Conservation (phyloP, 1,140 invertebrate species). For the Branchinecta lynchi region DNA sequence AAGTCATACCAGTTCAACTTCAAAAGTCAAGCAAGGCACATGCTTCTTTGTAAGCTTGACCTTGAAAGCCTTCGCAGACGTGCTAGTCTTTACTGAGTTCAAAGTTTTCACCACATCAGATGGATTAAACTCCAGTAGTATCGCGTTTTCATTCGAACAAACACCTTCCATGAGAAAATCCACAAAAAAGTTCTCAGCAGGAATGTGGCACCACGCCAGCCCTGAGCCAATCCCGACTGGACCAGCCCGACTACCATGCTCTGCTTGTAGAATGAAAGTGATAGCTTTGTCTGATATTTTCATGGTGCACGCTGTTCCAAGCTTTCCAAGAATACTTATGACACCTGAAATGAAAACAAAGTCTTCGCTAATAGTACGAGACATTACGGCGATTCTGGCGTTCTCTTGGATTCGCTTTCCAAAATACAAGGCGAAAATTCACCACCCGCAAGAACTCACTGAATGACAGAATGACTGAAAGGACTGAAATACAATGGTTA, state of each 20-base stretch:
- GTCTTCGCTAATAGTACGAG: too few species aligned
- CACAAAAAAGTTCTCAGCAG: not conserved
- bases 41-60: not conserved
- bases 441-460: too few species aligned
- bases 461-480: too few species aligned
- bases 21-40: not conserved
- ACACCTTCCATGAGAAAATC: constrained; percentile 5
- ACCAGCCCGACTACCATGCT: not conserved
- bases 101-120: not conserved
- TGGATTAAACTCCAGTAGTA: not conserved
- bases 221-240: not conserved
- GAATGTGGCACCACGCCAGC: not conserved
- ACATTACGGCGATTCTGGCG: too few species aligned
- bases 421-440: too few species aligned
- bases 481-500: too few species aligned
- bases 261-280: not conserved
- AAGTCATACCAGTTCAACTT: constrained; percentile 3
- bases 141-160: not conserved
- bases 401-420: too few species aligned
- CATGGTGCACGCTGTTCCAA: not conserved
- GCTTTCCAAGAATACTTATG: not conserved
- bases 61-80: not conserved
- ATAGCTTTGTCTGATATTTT: not conserved
- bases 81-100: not conserved
- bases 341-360: not conserved